Evolutionary conservation across 2,113 vertebrate species (phyloP).

Genomic region (Pollimyrus isidori): DNA sequence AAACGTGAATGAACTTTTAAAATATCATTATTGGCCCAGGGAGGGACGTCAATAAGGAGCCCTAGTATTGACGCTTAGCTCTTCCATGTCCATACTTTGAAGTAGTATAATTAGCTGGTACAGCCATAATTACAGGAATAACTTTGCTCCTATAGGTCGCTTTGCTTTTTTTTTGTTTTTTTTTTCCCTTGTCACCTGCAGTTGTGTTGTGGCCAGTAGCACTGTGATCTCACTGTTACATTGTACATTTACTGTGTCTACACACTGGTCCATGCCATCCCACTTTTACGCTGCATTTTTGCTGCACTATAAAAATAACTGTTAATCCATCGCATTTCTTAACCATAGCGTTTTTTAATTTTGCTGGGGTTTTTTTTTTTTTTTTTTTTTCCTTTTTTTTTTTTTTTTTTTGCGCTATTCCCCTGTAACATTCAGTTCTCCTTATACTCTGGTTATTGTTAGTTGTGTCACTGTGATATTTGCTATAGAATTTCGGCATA

Average conservation of each 20-base stretch:
- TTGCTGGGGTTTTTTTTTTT: neutral
- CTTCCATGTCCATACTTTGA: neutral
- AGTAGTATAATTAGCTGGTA: neutral
- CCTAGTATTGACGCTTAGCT: neutral
- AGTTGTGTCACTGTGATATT: neutral
- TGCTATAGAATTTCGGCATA: neutral
- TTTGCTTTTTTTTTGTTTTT: neutral
- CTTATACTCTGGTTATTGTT: neutral
- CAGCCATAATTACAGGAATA: neutral
- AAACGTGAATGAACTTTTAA: neutral
- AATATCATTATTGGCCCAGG: neutral
- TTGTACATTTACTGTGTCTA: neutral
- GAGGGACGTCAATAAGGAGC: neutral
- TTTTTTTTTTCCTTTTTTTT: neutral
- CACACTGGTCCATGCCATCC: neutral
- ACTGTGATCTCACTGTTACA: neutral
- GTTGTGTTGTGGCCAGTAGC: neutral
- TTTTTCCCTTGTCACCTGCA: neutral
- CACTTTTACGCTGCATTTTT: neutral
- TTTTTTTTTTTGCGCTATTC: neutral
- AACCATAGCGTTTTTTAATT: neutral
- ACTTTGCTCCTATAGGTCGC: neutral
- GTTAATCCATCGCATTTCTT: neutral
- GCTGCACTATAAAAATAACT: neutral
- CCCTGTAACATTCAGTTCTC: neutral